phyloP scores from a whole-genome alignment of 2,797 vertebrate species.

The Propithecus deckenii region DNA sequence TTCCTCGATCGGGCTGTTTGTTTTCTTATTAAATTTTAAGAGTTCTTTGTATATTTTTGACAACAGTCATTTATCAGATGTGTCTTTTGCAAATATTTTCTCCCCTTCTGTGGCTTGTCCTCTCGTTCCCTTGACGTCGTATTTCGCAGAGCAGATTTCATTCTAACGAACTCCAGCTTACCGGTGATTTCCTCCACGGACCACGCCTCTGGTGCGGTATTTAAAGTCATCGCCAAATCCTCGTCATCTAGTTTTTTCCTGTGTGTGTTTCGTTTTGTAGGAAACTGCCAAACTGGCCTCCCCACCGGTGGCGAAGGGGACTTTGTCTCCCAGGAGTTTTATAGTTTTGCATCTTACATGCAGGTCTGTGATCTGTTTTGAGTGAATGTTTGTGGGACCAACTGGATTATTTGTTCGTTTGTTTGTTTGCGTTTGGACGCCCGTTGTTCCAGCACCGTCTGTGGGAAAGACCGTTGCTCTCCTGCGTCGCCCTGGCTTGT shows the following conservation, averaged over 20 bases:
- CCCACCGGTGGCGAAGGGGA: too few relatives aligned
- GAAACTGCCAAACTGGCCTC: background rate
- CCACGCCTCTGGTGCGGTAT: background rate
- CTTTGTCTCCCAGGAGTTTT: background rate
- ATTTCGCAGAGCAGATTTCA: background rate
- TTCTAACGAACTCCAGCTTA: background rate
- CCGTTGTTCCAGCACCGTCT: background rate
- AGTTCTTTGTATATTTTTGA: background rate
- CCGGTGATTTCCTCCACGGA: background rate
- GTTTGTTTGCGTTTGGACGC: background rate
- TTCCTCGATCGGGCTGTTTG: too few relatives aligned
- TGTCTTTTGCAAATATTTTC: background rate
- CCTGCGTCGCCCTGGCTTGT: background rate
- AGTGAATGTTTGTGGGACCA: background rate
- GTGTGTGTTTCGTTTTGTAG: background rate
- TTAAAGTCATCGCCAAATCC: background rate
- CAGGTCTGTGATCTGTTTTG: background rate
- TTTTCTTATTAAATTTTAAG: background rate
- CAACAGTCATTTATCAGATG: fast-evolving
- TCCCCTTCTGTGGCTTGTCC: background rate
- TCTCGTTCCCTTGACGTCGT: background rate
- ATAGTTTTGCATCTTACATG: background rate
- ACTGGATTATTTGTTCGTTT: background rate
- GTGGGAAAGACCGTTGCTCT: background rate
- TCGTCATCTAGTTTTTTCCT: background rate